Conservation (phyloP, 2,888 invertebrate species). For the Torymus aiolomorphi region DNA sequence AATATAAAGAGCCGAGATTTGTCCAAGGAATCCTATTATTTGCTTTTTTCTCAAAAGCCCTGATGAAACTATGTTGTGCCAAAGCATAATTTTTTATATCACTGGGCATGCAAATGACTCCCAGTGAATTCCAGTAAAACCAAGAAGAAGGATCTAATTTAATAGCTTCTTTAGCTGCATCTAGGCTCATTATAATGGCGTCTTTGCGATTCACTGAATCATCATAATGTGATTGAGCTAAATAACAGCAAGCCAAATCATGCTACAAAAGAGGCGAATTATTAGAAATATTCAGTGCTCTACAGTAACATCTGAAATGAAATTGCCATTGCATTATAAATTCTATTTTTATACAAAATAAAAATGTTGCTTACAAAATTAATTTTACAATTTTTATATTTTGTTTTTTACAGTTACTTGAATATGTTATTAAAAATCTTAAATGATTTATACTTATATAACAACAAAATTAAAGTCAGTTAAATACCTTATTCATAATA, state of each 20-base stretch:
- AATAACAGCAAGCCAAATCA: conserved; percentile 82
- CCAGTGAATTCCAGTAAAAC: conserved; percentile 92
- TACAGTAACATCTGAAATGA: conserved; percentile 79
- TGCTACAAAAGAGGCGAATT: conserved; percentile 83
- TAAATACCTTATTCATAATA: conserved; percentile 79
- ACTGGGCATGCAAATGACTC: conserved; percentile 82
- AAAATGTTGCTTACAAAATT: conserved; percentile 6
- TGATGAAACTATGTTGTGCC: conserved; percentile 93
- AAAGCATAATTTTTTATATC: conserved; percentile 83
- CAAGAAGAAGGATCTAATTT: conserved; percentile 79
- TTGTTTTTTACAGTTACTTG: too few relatives aligned
- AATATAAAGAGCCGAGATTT: conserved; percentile 85
- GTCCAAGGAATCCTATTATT: conserved; percentile 87
- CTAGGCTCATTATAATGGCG: conserved; percentile 76
- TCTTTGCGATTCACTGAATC: conserved; percentile 63
- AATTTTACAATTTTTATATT: too few relatives aligned
- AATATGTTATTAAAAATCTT: too few relatives aligned
- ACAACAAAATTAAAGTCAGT: too few relatives aligned
- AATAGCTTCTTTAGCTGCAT: conserved; percentile 80
- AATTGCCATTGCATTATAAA: neutral
- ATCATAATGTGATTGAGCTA: conserved; percentile 76
- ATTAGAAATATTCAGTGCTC: conserved; percentile 79
- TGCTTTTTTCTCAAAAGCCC: conserved; percentile 85
- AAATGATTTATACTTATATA: too few relatives aligned
- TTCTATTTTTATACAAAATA: neutral